Evolutionary conservation across 2,797 vertebrate genomes (phyloP).

Genomic region (Acipenser oxyrinchus): DNA sequence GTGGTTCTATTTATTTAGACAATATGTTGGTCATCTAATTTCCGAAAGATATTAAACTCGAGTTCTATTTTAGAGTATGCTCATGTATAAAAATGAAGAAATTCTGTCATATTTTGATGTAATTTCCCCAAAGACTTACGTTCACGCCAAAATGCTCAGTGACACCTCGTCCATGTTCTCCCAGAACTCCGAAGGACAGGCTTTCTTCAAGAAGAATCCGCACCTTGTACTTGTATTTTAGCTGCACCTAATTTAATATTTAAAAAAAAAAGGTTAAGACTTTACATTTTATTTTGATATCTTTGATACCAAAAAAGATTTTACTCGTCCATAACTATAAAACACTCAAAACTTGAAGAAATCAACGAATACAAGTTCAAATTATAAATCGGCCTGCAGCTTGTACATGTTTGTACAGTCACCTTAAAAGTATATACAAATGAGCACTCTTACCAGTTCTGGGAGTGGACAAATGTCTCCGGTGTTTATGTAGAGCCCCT

Average conservation of each 20-base stretch:
- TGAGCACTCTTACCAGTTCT: conserved; percentile 67
- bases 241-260: conserved; percentile 61
- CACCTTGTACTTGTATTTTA: conserved; percentile 96
- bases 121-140: conserved; percentile 52
- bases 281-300: no score
- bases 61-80: neutral
- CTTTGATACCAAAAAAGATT: neutral
- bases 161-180: conserved; percentile 84
- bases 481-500: conserved; percentile 91
- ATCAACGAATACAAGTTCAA: neutral
- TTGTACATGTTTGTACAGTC: no score
- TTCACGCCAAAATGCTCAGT: conserved; percentile 91
- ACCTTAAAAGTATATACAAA: no score
- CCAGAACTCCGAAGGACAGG: conserved; percentile 92
- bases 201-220: conserved; percentile 95
- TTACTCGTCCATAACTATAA: conserved; percentile 11
- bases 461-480: conserved; percentile 88
- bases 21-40: no score
- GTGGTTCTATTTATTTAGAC: no score
- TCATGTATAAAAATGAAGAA: neutral
- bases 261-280: neutral
- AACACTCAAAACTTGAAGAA: neutral
- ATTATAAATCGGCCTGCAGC: no score
- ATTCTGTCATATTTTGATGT: neutral
- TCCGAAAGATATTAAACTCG: no score